Evolutionary conservation across 2,888 invertebrate genomes (phyloP).

Genomic region (Phaedon cochleariae): DNA sequence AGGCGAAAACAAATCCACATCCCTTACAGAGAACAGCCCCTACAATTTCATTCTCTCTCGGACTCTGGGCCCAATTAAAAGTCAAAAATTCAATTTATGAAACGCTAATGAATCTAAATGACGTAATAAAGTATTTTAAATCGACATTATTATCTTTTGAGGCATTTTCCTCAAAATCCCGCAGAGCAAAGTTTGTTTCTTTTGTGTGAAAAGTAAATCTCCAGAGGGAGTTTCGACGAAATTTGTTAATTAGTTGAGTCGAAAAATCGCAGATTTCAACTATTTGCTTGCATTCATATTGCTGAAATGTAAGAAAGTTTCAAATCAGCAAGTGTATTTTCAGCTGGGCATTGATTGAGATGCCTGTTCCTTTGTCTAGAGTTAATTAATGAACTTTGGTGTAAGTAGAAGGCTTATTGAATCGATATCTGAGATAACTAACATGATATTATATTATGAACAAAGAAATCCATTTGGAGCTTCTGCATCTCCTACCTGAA

Average conservation of each 20-base stretch:
- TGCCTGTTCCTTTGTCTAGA: slow-evolving; percentile 25
- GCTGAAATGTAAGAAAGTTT: slow-evolving; percentile 39
- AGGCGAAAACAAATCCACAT: slow-evolving; percentile 27
- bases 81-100: slow-evolving; percentile 45
- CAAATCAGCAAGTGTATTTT: slow-evolving; percentile 34
- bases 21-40: slow-evolving; percentile 19
- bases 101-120: slow-evolving; percentile 47
- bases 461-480: no score
- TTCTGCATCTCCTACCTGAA: no score
- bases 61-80: slow-evolving; percentile 42
- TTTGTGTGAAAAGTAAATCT: slow-evolving; percentile 36
- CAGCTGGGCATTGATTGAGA: slow-evolving; percentile 18
- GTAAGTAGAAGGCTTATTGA: neutral
- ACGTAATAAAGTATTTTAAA: slow-evolving; percentile 50
- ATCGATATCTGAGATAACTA: no score
- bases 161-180: slow-evolving; percentile 20
- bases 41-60: slow-evolving; percentile 37
- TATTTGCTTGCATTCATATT: slow-evolving; percentile 40
- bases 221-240: slow-evolving; percentile 34
- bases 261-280: slow-evolving; percentile 32
- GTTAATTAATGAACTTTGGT: slow-evolving; percentile 35
- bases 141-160: slow-evolving; percentile 48
- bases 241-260: slow-evolving; percentile 47
- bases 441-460: no score
- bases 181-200: slow-evolving; percentile 43